Base-by-base conservation (phyloP, 2,113 vertebrate genomes). In the Sisor rabdophorus region DNA sequence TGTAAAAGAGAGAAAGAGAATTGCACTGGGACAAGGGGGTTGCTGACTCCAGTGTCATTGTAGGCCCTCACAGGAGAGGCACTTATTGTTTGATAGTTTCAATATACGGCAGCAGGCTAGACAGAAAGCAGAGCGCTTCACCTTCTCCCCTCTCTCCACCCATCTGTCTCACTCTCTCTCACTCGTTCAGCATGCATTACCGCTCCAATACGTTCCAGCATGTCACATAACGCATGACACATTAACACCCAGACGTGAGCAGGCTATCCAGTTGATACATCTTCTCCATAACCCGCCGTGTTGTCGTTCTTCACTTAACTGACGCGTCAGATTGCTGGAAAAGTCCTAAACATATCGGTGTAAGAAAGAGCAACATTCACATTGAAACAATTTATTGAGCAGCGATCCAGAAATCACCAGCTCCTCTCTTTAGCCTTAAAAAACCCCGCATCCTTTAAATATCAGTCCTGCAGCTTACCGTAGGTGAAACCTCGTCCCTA, bases 61-160 rank as follows among this genome's bases (percentile, higher is more conserved):
- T 32, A 26, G 79, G 78, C 83, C 81, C 86, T 87, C 88, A 79
- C 78, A 85, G 88, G 87, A 86, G 79, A 65, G 67, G 78, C 78
- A 85, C 88, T 88, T 89, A 91, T 90, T 91, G 89, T 91, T 91
- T 91, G 88, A 92, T 91, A 82, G 87, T 87, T 91, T 90, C 89
- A 90, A 88, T 88, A 90, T 90, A 89, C 84, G 84, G 82, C 22
- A 68, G 52, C 56, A 73, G 64, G 67, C 79, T 59, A 52, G 68
- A 78, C 36, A 76, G 48, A 22, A 20, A 60, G 56, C 40, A 47
- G 48, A 63, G 64, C n/a, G 58, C 63, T 15, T 20, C 36, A 56
- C 61, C 64, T 64, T 60, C 60, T 52, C 59, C 36, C 53, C 77
- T 30, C 22, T 74, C 58, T 70, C 75, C 78, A 73, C 75, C 79